These are phyloP conservation scores for Galerucella pusilla DNA, from an alignment of 2,888 invertebrate genomes.

Conservation along the genomic window DNA sequence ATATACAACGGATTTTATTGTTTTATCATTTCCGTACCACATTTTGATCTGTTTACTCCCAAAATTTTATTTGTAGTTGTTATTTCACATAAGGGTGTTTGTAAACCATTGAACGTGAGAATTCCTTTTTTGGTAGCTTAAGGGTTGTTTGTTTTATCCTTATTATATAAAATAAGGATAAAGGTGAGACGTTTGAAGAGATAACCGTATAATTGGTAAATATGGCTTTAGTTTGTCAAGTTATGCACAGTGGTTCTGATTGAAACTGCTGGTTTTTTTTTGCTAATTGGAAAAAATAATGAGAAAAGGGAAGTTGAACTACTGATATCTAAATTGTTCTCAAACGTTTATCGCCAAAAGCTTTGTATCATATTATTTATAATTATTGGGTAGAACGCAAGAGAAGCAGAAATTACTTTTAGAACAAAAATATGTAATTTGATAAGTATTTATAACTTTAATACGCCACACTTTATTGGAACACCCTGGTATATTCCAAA, in stretches of 20 bases:
- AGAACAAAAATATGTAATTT: too few relatives aligned
- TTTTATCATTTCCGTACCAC: background rate
- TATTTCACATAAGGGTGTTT: slow-evolving; percentile 9
- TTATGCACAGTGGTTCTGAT: background rate
- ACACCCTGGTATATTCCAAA: too few relatives aligned
- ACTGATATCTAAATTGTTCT: background rate
- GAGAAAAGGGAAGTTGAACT: too few relatives aligned
- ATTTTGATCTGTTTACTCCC: slow-evolving; percentile 8
- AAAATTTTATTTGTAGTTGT: slow-evolving; percentile 12
- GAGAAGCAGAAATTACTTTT: too few relatives aligned
- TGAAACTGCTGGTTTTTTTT: background rate
- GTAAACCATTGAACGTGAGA: slow-evolving; percentile 14
- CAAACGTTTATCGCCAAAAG: too few relatives aligned
- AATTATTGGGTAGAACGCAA: too few relatives aligned
- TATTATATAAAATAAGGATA: slow-evolving; percentile 1
- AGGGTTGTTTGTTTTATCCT: slow-evolving; percentile 1
- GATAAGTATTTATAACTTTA: too few relatives aligned
- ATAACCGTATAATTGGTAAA: background rate
- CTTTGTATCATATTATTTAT: too few relatives aligned
- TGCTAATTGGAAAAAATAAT: too few relatives aligned
- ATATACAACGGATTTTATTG: slow-evolving; percentile 1
- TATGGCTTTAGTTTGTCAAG: background rate
- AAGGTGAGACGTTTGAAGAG: background rate
- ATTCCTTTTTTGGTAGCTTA: slow-evolving; percentile 12
- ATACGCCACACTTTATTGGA: too few relatives aligned